These are phyloP conservation scores for Solenopsis fugax DNA, from an alignment of 1,140 invertebrate genomes.

Conservation along the genomic window DNA sequence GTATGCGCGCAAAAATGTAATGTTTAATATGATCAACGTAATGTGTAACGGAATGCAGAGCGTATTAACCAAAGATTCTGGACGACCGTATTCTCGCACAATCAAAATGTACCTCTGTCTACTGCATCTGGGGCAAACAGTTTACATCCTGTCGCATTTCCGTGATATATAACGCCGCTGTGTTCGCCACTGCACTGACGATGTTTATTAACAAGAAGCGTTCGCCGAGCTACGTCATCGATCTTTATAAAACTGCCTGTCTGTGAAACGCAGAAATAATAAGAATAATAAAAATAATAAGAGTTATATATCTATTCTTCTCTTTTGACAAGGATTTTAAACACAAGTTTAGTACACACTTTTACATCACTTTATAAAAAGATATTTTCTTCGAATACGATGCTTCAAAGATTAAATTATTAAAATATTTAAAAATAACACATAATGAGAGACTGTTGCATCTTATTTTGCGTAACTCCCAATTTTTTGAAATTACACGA, in stretches of 20 bases:
- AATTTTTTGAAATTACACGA: neutral
- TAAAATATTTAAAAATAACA: neutral
- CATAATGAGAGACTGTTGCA: neutral
- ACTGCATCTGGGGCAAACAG: constrained; percentile 22
- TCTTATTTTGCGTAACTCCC: neutral
- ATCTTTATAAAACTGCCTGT: neutral
- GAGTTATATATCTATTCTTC: neutral
- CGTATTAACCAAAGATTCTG: constrained; percentile 46
- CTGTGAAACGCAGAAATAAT: constrained; percentile 27
- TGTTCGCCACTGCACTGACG: constrained; percentile 32
- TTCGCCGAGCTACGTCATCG: constrained; percentile 17
- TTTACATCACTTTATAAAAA: neutral
- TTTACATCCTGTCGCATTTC: constrained; percentile 26
- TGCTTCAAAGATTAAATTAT: neutral
- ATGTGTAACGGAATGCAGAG: constrained; percentile 50
- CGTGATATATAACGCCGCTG: constrained; percentile 33
- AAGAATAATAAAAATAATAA: constrained; percentile 22
- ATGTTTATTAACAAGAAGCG: constrained; percentile 41
- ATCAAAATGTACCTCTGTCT: constrained; percentile 40
- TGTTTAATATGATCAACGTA: constrained; percentile 40
- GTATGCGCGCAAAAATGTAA: constrained; percentile 58
- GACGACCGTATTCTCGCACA: neutral
- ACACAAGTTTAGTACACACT: neutral
- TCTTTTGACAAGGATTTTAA: neutral
- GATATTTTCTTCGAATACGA: neutral